Evolutionary conservation across 2,113 vertebrate species (phyloP).

Genomic region (Hirundichthys speculiger): DNA sequence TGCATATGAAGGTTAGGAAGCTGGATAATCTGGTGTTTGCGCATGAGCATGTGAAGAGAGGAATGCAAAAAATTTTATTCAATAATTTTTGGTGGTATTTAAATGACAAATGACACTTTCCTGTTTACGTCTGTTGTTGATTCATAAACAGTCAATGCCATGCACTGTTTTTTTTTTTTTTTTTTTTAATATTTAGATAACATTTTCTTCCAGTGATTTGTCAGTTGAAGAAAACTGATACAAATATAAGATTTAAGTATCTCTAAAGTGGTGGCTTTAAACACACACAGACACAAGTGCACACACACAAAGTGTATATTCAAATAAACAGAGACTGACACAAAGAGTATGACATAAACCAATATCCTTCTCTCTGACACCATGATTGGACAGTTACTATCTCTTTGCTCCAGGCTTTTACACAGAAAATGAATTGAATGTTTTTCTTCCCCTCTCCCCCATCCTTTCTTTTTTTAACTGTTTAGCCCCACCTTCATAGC

Average conservation of each 20-base stretch:
- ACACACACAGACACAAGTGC: background rate
- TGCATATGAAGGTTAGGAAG: too few relatives aligned
- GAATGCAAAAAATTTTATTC: background rate
- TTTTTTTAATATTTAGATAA: background rate
- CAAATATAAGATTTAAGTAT: background rate
- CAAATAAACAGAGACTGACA: slow-evolving; percentile 33
- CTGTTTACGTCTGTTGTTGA: background rate
- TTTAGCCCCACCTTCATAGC: slow-evolving; percentile 48
- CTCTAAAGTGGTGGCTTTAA: slow-evolving; percentile 6
- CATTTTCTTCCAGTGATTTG: background rate
- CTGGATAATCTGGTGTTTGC: background rate
- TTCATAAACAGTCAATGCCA: too few relatives aligned
- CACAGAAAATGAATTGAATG: slow-evolving; percentile 34
- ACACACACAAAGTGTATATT: slow-evolving; percentile 8
- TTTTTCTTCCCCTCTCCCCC: too few relatives aligned
- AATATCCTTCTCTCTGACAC: slow-evolving; percentile 52
- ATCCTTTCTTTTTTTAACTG: slow-evolving; percentile 9
- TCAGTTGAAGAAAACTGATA: too few relatives aligned
- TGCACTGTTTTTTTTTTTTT: too few relatives aligned
- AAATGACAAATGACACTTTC: too few relatives aligned
- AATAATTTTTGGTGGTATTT: background rate
- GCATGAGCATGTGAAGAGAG: background rate
- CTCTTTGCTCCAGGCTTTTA: slow-evolving; percentile 48
- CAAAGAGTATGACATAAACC: slow-evolving; percentile 43
- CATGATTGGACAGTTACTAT: slow-evolving; percentile 61